Conservation (phyloP, 2,888 invertebrate genomes). For the Charanyca ferruginea region DNA sequence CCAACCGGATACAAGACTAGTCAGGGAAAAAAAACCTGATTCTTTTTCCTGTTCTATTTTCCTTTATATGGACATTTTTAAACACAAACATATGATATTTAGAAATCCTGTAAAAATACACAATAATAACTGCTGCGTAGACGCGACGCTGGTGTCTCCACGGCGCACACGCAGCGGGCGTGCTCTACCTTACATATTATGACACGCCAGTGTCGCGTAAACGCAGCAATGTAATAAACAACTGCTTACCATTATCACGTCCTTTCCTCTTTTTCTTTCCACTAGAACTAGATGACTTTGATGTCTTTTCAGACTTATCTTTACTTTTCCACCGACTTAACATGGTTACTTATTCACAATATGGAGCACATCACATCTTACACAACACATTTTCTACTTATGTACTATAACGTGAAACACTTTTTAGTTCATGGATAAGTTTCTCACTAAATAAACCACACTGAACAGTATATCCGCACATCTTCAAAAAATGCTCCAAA, state of each 20-base stretch:
- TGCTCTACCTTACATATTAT: no score
- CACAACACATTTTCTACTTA: conserved; percentile 52
- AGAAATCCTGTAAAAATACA: no score
- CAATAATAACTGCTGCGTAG: no score
- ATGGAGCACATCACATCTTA: conserved; percentile 56
- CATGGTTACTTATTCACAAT: conserved; percentile 86
- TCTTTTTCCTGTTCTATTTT: no score
- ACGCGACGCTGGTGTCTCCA: no score
- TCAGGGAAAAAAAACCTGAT: no score
- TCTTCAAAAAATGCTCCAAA: conserved; percentile 53
- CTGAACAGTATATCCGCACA: conserved; percentile 32
- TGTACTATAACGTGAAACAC: conserved; percentile 20
- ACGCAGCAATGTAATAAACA: conserved; percentile 22
- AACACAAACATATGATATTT: no score
- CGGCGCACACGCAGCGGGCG: no score
- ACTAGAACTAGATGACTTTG: conserved; percentile 89
- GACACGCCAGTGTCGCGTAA: background rate
- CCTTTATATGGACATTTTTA: no score
- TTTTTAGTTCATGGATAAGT: conserved; percentile 18
- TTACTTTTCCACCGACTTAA: conserved; percentile 96
- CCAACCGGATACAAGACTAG: no score
- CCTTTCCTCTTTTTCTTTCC: conserved; percentile 96
- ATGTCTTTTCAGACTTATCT: conserved; percentile 94
- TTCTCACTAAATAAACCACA: conserved; percentile 28
- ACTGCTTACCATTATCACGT: conserved; percentile 94